Percentiles rank a stretch among this genome's conserved stretches.
Evolutionary conservation across 53 echinoderm and acorn worm genomes (phyloP).

Genomic region (Pentamera pediparva): DNA sequence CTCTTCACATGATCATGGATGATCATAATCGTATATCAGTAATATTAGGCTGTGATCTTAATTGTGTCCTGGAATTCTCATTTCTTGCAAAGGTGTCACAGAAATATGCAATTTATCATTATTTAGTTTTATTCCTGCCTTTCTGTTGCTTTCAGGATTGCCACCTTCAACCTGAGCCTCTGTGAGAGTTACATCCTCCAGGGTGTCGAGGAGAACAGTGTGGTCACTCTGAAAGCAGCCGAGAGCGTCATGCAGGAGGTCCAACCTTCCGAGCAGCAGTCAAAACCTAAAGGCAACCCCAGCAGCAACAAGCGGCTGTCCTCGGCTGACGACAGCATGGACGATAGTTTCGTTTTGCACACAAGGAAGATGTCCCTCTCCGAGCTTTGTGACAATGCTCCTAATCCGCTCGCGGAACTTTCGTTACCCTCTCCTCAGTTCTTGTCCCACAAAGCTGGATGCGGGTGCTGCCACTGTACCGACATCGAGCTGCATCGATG

Average conservation of each 20-base stretch:
- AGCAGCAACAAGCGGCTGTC: neutral
- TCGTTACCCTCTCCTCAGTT: neutral
- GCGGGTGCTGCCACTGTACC: neutral
- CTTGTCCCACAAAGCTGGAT: neutral
- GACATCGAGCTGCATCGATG: conserved; percentile 4
- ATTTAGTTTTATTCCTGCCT: neutral
- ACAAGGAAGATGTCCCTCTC: conserved; percentile 11
- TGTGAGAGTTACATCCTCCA: conserved; percentile 13
- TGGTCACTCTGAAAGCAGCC: neutral
- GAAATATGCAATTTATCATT: too few relatives aligned
- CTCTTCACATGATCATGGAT: too few relatives aligned
- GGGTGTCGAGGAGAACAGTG: neutral
- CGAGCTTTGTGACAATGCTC: neutral
- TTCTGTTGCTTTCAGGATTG: neutral
- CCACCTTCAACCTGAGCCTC: neutral
- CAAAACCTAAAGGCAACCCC: neutral
- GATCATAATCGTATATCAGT: too few relatives aligned
- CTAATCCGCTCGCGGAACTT: neutral
- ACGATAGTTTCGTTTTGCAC: conserved; percentile 20
- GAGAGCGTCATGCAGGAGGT: neutral
- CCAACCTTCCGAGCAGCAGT: neutral
- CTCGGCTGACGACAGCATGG: neutral
- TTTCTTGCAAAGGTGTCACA: too few relatives aligned
- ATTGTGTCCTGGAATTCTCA: too few relatives aligned
- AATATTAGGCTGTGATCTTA: too few relatives aligned